Conservation (phyloP, 2,113 vertebrate genomes). For the Strigops habroptila region DNA sequence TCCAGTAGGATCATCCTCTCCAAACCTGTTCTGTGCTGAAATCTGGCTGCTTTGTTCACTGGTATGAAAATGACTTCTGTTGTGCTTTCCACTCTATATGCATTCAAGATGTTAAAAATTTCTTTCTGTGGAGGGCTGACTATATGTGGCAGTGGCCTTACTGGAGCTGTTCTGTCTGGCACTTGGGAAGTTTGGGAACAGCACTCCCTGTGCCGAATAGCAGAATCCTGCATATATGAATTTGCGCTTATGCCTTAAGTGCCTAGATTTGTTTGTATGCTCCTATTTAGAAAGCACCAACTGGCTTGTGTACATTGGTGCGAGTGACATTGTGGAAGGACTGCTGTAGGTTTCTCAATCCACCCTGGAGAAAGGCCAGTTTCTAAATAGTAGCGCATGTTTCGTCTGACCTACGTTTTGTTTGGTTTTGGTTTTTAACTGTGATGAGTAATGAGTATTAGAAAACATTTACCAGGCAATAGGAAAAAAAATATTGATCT, state of each 20-base stretch:
- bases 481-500: not conserved
- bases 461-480: accelerated
- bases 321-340: not conserved
- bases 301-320: not conserved
- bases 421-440: not conserved
- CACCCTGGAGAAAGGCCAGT: not conserved
- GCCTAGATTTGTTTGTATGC: not conserved
- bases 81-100: not conserved
- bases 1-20: not conserved
- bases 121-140: not conserved
- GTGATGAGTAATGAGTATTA: not conserved
- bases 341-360: not conserved
- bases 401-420: not conserved
- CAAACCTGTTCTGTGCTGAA: not conserved
- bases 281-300: not conserved
- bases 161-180: not conserved
- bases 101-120: not conserved
- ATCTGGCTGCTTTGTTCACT: not conserved
- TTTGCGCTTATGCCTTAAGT: not conserved
- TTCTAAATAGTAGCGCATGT: not conserved
- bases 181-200: not conserved
- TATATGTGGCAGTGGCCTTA: not conserved
- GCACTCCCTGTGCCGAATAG: not conserved
- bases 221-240: not conserved
- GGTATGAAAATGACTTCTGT: not conserved